These are phyloP conservation scores for Buathra laborator DNA, from an alignment of 2,888 invertebrate species.

Conservation along the genomic window DNA sequence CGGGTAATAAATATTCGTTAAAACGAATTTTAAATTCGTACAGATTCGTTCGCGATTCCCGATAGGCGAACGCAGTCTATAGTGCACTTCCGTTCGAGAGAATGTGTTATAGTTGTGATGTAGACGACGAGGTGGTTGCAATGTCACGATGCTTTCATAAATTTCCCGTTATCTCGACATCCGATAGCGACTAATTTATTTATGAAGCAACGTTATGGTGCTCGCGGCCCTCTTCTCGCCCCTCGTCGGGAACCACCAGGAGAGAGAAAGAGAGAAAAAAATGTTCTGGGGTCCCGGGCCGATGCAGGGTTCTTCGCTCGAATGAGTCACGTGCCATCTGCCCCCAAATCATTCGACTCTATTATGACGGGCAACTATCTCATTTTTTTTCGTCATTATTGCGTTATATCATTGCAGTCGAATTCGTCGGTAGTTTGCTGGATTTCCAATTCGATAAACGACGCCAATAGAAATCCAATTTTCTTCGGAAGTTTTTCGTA, in stretches of 20 bases:
- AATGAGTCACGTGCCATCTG: constrained; percentile 85
- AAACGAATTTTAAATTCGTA: constrained; percentile 27
- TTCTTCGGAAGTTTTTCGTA: background rate
- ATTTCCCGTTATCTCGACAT: constrained; percentile 79
- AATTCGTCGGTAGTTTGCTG: constrained; percentile 22
- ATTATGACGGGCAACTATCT: constrained; percentile 77
- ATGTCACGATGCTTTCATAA: constrained; percentile 80
- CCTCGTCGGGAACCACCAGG: constrained; percentile 37
- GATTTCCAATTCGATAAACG: constrained; percentile 50
- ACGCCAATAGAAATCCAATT: constrained; percentile 28
- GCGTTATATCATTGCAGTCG: constrained; percentile 33
- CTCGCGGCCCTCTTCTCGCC: constrained; percentile 47
- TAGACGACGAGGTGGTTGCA: constrained; percentile 67
- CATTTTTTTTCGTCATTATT: constrained; percentile 65
- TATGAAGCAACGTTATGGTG: constrained; percentile 77
- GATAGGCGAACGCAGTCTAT: background rate
- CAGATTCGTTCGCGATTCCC: constrained; percentile 38
- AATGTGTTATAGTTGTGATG: background rate
- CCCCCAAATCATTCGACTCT: constrained; percentile 74
- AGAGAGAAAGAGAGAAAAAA: constrained; percentile 28
- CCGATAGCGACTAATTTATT: constrained; percentile 84
- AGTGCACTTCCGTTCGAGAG: constrained; percentile 20
- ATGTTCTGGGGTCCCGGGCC: constrained; percentile 40
- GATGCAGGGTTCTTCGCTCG: constrained; percentile 58
- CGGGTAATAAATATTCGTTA: constrained; percentile 50